Evolutionary conservation across 2,113 vertebrate species (phyloP).

Genomic region (Gnathonemus echidnorhynchus): DNA sequence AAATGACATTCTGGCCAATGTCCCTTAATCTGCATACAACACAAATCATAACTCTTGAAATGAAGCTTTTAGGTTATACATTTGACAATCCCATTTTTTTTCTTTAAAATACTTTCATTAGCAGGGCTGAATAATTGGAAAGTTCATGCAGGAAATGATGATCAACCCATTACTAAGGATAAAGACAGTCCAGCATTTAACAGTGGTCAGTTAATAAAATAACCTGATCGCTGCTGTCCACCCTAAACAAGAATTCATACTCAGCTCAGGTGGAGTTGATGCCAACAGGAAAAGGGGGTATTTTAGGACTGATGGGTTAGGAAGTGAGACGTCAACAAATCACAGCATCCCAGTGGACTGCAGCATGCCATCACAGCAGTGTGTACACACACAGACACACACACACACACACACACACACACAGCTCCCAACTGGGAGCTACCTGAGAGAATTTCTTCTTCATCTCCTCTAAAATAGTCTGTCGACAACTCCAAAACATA

Average conservation of each 20-base stretch:
- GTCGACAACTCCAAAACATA: constrained; percentile 94
- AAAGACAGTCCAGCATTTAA: not conserved
- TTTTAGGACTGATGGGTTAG: not conserved
- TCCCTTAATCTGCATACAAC: not conserved
- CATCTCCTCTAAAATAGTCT: constrained; percentile 97
- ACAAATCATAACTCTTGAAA: not conserved
- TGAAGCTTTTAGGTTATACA: not conserved
- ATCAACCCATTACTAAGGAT: not conserved
- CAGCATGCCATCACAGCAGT: constrained; percentile 1
- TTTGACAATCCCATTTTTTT: not conserved
- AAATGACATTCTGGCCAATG: not conserved
- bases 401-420: constrained; percentile 30
- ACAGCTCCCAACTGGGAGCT: constrained; percentile 53
- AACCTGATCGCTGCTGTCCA: not conserved
- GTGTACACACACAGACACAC: not conserved
- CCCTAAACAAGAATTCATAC: not conserved
- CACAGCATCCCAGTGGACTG: constrained; percentile 12
- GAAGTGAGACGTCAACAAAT: not conserved
- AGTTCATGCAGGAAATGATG: not conserved
- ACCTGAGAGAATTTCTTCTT: constrained; percentile 92
- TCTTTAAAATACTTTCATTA: not conserved
- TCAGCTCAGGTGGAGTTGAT: not conserved
- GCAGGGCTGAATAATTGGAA: not conserved
- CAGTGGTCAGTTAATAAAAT: not conserved
- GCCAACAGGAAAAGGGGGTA: not conserved